Evolutionary conservation across 2,888 invertebrate species (phyloP).

Genomic region (Drosophila nr. fundita): DNA sequence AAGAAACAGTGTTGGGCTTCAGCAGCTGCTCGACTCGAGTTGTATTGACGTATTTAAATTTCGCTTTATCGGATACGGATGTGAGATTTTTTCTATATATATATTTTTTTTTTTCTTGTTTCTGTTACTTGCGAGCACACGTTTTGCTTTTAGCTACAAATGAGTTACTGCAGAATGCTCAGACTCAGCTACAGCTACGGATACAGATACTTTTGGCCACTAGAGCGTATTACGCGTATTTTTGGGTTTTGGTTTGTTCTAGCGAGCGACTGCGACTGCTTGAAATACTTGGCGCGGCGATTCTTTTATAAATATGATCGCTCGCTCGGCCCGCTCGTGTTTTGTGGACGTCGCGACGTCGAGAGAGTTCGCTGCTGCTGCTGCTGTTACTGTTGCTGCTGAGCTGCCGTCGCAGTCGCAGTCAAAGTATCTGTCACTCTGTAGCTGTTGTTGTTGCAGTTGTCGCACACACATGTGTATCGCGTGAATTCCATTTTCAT

Average conservation of each 20-base stretch:
- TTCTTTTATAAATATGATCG: conserved; percentile 83
- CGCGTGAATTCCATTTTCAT: conserved; percentile 73
- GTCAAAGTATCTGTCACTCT: conserved; percentile 24
- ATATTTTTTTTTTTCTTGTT: background rate
- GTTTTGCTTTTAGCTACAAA: conserved; percentile 18
- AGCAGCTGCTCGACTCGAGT: background rate
- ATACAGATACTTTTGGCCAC: conserved; percentile 20
- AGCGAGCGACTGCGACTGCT: conserved; percentile 80
- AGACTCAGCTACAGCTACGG: conserved; percentile 24
- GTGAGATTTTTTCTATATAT: background rate
- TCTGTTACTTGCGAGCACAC: conserved; percentile 7
- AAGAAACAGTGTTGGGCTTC: conserved; percentile 9
- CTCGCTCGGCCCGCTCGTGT: conserved; percentile 22
- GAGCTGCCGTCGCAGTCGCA: conserved; percentile 12
- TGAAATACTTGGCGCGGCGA: conserved; percentile 73
- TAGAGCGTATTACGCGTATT: conserved; percentile 27
- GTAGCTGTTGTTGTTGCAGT: conserved; percentile 15
- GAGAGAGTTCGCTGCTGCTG: conserved; percentile 50
- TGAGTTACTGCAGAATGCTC: background rate
- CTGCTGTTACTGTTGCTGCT: conserved; percentile 7
- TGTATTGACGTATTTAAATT: conserved; percentile 9
- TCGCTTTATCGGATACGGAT: conserved; percentile 33
- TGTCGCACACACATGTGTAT: conserved; percentile 71
- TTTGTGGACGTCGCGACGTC: conserved; percentile 14
- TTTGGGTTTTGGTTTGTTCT: conserved; percentile 72